phyloP scores from a whole-genome alignment of 2,797 vertebrate genomes.

The Sebastes taczanowskii region DNA sequence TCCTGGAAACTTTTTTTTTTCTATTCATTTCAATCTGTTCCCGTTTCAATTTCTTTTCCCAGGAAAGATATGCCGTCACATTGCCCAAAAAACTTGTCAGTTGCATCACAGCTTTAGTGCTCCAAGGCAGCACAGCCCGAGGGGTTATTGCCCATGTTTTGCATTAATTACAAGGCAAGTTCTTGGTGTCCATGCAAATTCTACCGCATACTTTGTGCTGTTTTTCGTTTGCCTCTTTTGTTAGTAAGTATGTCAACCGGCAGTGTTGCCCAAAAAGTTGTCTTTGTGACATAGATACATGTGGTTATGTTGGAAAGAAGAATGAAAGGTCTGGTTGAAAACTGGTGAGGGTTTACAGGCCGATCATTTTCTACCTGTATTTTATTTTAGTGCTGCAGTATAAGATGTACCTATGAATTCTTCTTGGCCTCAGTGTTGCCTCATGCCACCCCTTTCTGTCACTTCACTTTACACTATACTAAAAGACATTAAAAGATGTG shows the following conservation, averaged over 20 bases:
- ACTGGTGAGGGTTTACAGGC: background rate
- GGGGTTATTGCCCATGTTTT: constrained; percentile 64
- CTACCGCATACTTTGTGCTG: constrained; percentile 3
- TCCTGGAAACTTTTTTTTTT: constrained; percentile 14
- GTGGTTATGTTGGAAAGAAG: background rate
- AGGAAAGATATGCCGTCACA: constrained; percentile 43
- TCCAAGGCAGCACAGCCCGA: constrained; percentile 57
- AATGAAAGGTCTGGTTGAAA: background rate
- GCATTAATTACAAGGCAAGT: constrained; percentile 68
- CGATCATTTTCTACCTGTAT: background rate
- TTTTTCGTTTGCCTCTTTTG: constrained; percentile 27
- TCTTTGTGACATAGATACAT: background rate
- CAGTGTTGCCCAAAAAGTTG: background rate
- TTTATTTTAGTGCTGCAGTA: background rate
- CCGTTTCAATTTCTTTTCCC: constrained; percentile 38
- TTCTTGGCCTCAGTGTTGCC: background rate
- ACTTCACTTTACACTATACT: background rate
- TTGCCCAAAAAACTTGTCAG: constrained; percentile 65
- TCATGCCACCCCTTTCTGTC: background rate
- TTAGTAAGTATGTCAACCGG: constrained; percentile 21
- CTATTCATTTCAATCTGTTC: constrained; percentile 43
- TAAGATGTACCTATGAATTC: background rate
- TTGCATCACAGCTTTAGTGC: constrained; percentile 71
- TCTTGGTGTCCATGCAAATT: constrained; percentile 64
- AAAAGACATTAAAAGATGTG: background rate